Evolutionary conservation across 2,113 vertebrate species (phyloP), one percentile per base, ranked within the genome.

Genomic region (Pelusios castaneus): DNA sequence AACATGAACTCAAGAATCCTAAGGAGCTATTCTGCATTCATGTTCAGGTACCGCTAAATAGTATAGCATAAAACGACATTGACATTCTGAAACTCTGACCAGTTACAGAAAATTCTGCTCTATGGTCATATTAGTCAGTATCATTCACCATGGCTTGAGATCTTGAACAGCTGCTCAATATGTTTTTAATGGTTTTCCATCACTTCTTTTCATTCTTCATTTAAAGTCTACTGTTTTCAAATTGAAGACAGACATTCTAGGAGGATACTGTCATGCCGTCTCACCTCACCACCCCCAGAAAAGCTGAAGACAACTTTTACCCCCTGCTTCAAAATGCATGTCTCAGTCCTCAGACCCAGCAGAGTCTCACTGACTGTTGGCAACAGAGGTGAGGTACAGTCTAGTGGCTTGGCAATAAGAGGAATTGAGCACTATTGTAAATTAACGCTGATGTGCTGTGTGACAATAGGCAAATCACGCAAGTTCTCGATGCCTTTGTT

Each of bases 101-200:
- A 67, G 54, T 38, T 87, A 55, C 9, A 83, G 24, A 78, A 88
- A 85, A 63, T 83, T 89, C 43, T 83, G 24, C 54, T 27, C 58
- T 34, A 78, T 86, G 49, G 51, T 80, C 80, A 52, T 52, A 76
- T 80, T 77, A 92, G 24, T 82, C 75, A 89, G 94, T 95, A 94
- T 86, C 67, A 85, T 29, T 17, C 60, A 63, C 60, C 29, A 31
- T 25, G 4, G 8, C 24, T 90, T 89, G 83, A 78, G 83, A 94
- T 86, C 21, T 88, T 31, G 89, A 78, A 93, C 77, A 79, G 27
- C 77, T 93, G 25, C 43, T 89, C 87, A 89, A 90, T 82, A 49
- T 1, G 85, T 21, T 89, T 55, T 89, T 27, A 92, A 84, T 78
- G 55, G 82, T 31, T 93, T 78, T 88, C 31, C 75, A 93, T 41